Evolutionary conservation across 2,888 invertebrate genomes (phyloP), one percentile per base, ranked within the genome.

Genomic region (Drosophila vallismaia): DNA sequence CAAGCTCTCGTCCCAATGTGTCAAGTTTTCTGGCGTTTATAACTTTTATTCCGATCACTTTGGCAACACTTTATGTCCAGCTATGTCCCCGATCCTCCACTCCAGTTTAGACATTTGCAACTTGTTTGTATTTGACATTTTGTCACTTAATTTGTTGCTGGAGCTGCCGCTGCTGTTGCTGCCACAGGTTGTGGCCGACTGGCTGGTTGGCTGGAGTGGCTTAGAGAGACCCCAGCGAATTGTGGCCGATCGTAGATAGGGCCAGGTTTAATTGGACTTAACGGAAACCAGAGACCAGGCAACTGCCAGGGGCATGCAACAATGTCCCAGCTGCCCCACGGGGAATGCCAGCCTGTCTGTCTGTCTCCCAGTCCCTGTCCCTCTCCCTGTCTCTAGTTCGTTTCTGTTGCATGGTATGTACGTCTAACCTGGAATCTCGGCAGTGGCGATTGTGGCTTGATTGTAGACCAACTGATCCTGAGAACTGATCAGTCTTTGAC

Each of bases 81-180:
- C 44, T 19, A 24, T 60, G 2, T 64, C 33, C 33, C 40, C 53
- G 14, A 10, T 46, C 10, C 33, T 7, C n/a, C 14, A n/a, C 29
- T 29, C 44, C 38, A 46, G n/a, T 33, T 45, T 12, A 6, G 53
- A 44, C 28, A 46, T 40, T 26, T 28, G 28, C 64, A 49, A 66
- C 58, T 75, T 70, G 77, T 82, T 79, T 62, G 75, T 72, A 82
- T 81, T 64, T 86, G 89, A 89, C 88, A 89, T 85, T 89, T 86
- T 89, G 88, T 88, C 88, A 89, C 83, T 88, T 82, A 73, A 85
- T 86, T 87, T 88, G 82, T 81, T 78, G 74, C 75, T 33, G 52
- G 38, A 48, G 71, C 71, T 58, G 71, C 68, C 26, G 45, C 40
- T 52, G 44, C 46, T 69, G 54, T 46, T 24, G 50, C 36, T 24